These are phyloP conservation scores for Capreolus pygargus DNA, from an alignment of 2,113 vertebrate genomes.

Conservation along the genomic window DNA sequence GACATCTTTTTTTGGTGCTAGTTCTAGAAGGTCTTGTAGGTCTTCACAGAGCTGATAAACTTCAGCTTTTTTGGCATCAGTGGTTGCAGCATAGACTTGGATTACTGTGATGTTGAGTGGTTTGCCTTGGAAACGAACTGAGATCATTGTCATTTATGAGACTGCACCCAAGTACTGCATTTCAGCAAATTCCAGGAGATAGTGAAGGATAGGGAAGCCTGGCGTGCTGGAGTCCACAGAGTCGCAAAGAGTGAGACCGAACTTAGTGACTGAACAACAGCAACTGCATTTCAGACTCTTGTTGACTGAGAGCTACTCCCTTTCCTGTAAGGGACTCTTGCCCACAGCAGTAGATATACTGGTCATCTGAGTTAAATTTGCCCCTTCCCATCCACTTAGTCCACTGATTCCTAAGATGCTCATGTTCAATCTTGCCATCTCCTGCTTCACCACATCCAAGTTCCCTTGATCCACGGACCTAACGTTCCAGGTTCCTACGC, in stretches of 20 bases:
- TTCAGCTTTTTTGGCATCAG: background rate
- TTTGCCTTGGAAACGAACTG: background rate
- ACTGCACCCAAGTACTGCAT: background rate
- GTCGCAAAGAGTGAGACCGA: background rate
- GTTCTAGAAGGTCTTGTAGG: background rate
- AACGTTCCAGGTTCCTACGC: background rate
- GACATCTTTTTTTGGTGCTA: background rate
- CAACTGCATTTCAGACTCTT: background rate
- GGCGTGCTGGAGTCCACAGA: background rate
- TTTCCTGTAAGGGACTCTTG: background rate
- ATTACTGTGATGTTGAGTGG: background rate
- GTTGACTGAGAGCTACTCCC: background rate
- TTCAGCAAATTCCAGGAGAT: background rate
- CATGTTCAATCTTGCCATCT: background rate
- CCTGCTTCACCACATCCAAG: background rate
- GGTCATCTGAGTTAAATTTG: background rate
- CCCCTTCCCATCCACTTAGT: background rate
- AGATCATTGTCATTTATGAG: background rate
- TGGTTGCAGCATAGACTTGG: background rate
- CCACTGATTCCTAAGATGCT: background rate
- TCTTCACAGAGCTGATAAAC: background rate
- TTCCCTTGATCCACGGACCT: background rate
- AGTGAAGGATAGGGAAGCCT: background rate
- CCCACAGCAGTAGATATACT: background rate
- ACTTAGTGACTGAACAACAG: background rate